A percentile compares a stretch with the other conserved stretches of the same genome.
Evolutionary conservation across 2,113 vertebrate genomes (phyloP).

Genomic region (Muntiacus reevesi): DNA sequence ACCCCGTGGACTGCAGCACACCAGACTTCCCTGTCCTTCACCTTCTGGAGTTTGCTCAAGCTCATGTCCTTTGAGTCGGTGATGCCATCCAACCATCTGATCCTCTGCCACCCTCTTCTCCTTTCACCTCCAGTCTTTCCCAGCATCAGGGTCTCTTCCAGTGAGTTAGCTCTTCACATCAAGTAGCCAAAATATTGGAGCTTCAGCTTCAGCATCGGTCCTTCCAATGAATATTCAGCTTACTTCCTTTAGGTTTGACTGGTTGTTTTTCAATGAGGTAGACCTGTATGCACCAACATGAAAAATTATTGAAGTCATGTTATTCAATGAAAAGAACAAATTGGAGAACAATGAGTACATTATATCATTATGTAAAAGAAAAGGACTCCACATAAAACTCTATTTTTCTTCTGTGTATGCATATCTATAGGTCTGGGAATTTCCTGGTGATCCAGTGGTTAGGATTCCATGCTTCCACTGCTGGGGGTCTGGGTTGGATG

Average conservation of each 20-base stretch:
- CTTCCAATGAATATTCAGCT: not conserved
- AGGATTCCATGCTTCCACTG: not conserved
- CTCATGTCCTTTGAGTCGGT: not conserved
- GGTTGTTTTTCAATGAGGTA: not conserved
- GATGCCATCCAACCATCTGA: not conserved
- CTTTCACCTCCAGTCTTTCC: not conserved
- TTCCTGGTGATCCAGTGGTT: not conserved
- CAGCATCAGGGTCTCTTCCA: not conserved
- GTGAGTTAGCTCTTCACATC: not conserved
- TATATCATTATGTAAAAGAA: not conserved
- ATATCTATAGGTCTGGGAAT: not conserved
- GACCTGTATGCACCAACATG: not conserved
- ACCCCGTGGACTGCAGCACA: not conserved
- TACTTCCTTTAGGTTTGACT: not conserved
- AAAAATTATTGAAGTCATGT: not conserved
- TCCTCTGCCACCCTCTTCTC: not conserved
- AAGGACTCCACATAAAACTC: not conserved
- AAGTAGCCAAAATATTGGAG: not conserved
- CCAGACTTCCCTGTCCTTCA: not conserved
- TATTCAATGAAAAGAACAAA: not conserved
- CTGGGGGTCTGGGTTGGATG: not conserved
- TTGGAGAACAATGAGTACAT: not conserved
- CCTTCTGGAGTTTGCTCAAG: not conserved
- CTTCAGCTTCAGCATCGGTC: not conserved
- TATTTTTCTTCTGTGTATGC: not conserved